A percentile compares a stretch with the other conserved stretches of the same genome.
phyloP scores from a whole-genome alignment of 2,113 vertebrate species.

The Engraulis encrasicolus region DNA sequence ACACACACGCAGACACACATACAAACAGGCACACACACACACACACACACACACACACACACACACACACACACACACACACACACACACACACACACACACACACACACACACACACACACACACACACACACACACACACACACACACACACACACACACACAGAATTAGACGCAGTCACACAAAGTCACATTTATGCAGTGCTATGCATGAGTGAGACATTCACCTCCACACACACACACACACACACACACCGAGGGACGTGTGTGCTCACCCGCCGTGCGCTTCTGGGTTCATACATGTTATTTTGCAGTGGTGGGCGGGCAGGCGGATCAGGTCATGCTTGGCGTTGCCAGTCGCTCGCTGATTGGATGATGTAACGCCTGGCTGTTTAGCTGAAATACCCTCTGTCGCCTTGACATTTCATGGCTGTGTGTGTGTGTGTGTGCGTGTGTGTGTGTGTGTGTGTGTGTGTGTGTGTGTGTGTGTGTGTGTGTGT shows the following conservation, averaged over 20 bases:
- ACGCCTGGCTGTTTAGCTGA: background rate
- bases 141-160: no score
- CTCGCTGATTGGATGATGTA: background rate
- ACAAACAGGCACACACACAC: no score
- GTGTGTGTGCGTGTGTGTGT: background rate
- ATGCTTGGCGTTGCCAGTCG: background rate
- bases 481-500: slow-evolving; percentile 1
- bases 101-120: no score
- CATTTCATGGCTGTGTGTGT: background rate
- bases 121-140: no score
- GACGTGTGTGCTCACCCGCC: background rate
- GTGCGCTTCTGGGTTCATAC: background rate
- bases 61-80: no score
- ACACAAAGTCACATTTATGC: no score
- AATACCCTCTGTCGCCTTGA: background rate
- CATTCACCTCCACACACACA: background rate
- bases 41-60: no score
- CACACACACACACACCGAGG: background rate
- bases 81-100: no score
- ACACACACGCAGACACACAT: no score
- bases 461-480: background rate
- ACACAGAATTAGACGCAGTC: no score
- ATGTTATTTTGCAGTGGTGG: background rate
- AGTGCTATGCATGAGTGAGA: no score
- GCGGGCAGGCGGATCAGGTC: background rate